These are phyloP conservation scores for Anthonomus grandis DNA, from an alignment of 1,140 invertebrate genomes.

Conservation along the genomic window DNA sequence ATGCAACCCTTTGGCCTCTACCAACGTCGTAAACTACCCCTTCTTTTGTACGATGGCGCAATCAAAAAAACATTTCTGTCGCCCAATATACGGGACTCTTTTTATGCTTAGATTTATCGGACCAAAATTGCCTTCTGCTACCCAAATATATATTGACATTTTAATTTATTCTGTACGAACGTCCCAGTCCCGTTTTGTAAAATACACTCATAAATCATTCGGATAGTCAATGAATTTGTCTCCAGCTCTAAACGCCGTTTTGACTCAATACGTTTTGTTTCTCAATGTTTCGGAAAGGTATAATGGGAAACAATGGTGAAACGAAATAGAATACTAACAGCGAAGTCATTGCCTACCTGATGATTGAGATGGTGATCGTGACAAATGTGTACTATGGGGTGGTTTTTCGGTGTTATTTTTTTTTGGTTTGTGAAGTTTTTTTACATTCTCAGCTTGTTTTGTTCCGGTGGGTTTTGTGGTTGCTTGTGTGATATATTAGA, in stretches of 20 bases:
- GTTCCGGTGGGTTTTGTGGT: slow-evolving; percentile 7
- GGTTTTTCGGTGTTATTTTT: slow-evolving; percentile 13
- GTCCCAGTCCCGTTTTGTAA: not conserved
- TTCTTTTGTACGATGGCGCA: slow-evolving; percentile 11
- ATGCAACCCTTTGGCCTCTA: not conserved
- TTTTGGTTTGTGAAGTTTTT: slow-evolving; percentile 1
- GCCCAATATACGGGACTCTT: slow-evolving; percentile 2
- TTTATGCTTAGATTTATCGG: slow-evolving; percentile 26
- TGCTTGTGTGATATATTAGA: slow-evolving; percentile 16
- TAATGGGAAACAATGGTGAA: slow-evolving; percentile 5
- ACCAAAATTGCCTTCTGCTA: slow-evolving; percentile 26
- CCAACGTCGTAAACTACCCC: slow-evolving; percentile 12
- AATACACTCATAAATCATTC: slow-evolving; percentile 23
- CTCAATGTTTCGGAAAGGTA: not conserved
- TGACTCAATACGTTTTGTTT: slow-evolving; percentile 27
- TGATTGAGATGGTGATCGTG: too few relatives aligned
- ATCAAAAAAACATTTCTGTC: slow-evolving; percentile 28
- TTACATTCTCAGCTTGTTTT: slow-evolving; percentile 13
- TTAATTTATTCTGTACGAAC: slow-evolving; percentile 24
- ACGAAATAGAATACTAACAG: slow-evolving; percentile 11
- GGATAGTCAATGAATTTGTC: slow-evolving; percentile 27
- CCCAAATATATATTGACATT: slow-evolving; percentile 23
- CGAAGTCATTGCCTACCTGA: slow-evolving; percentile 24
- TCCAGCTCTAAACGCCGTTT: slow-evolving; percentile 26
- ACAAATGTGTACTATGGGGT: slow-evolving; percentile 18